Evolutionary conservation across 2,888 invertebrate genomes (phyloP).

Genomic region (Ethmia dodecea): DNA sequence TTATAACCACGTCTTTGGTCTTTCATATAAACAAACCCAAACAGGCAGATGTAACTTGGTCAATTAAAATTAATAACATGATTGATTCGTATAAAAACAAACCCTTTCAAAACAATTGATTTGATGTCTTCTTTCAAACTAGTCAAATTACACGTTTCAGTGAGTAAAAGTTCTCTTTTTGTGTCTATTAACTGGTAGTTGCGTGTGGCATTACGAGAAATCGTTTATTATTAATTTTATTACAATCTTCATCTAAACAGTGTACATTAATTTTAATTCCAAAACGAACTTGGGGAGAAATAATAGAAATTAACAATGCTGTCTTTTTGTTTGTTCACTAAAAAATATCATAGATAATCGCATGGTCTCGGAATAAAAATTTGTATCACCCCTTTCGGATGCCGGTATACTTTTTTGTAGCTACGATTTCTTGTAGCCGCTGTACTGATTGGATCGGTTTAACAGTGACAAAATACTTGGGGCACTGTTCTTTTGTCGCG

Average conservation of each 20-base stretch:
- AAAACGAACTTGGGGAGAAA: slow-evolving; percentile 33
- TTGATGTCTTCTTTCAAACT: slow-evolving; percentile 57
- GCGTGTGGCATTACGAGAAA: slow-evolving; percentile 42
- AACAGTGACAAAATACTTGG: slow-evolving; percentile 75
- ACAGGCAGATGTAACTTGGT: slow-evolving; percentile 49
- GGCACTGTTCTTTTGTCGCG: slow-evolving; percentile 62
- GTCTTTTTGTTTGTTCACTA: slow-evolving; percentile 43
- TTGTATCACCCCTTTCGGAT: slow-evolving; percentile 55
- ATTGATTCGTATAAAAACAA: slow-evolving; percentile 53
- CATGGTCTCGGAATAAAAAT: slow-evolving; percentile 51
- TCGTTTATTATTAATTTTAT: slow-evolving; percentile 35
- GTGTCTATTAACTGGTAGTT: slow-evolving; percentile 36
- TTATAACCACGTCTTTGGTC: too few relatives aligned
- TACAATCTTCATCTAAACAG: slow-evolving; percentile 48
- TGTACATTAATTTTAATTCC: slow-evolving; percentile 45
- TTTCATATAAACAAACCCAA: too few relatives aligned
- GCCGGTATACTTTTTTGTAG: slow-evolving; percentile 47
- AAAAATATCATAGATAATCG: slow-evolving; percentile 37
- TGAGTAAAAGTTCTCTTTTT: slow-evolving; percentile 28
- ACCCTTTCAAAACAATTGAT: slow-evolving; percentile 58
- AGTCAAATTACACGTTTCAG: slow-evolving; percentile 55
- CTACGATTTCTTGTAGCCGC: slow-evolving; percentile 37
- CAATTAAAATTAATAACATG: slow-evolving; percentile 66
- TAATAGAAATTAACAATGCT: slow-evolving; percentile 55
- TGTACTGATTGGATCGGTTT: slow-evolving; percentile 64